Conservation (phyloP, 2,797 vertebrate species). For the Aphelocoma californica region DNA sequence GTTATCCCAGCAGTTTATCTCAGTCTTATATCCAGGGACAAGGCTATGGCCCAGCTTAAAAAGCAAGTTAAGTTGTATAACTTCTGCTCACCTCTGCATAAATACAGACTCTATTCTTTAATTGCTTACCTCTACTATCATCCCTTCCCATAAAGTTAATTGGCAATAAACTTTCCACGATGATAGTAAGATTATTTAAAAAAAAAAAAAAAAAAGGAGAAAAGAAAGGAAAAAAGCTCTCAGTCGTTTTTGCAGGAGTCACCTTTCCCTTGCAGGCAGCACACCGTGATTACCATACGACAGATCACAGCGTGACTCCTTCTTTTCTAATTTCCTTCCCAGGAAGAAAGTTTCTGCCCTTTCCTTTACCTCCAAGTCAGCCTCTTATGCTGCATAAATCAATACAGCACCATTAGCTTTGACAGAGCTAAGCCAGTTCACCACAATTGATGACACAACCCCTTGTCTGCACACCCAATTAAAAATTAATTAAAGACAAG, state of each 20-base stretch:
- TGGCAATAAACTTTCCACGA: constrained; percentile 33
- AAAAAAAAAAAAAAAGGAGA: background rate
- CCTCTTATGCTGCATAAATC: background rate
- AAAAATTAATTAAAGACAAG: constrained; percentile 33
- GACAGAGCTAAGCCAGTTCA: background rate
- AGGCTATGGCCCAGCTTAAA: constrained; percentile 36
- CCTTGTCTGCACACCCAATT: background rate
- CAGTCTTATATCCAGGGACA: constrained; percentile 28
- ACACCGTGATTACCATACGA: background rate
- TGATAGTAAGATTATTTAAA: background rate
- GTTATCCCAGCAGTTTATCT: constrained; percentile 39
- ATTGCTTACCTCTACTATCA: constrained; percentile 8
- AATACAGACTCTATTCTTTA: constrained; percentile 50
- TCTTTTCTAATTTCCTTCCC: background rate
- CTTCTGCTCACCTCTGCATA: constrained; percentile 30
- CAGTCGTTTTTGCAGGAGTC: background rate
- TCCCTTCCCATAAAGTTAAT: constrained; percentile 67
- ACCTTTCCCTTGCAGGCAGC: background rate
- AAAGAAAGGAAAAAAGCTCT: background rate
- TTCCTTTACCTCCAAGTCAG: background rate
- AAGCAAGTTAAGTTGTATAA: background rate
- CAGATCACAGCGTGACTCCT: background rate
- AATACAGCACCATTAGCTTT: background rate
- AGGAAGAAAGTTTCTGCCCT: background rate
- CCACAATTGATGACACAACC: background rate